A percentile compares a stretch with the other conserved stretches of the same genome.
phyloP scores from a whole-genome alignment of 2,797 vertebrate genomes.

The Furcifer pardalis region DNA sequence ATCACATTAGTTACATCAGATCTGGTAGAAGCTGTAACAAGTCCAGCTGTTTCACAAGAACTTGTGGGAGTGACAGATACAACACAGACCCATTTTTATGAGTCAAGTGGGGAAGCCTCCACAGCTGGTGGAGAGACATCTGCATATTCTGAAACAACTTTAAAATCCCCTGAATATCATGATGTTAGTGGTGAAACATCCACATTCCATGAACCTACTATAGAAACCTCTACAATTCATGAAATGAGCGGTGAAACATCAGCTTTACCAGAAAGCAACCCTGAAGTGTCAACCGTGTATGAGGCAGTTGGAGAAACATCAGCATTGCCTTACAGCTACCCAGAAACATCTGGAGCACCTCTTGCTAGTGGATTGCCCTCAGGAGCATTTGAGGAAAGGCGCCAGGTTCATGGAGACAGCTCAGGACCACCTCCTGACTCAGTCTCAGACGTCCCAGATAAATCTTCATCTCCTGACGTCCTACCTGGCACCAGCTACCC shows the following conservation, averaged over 20 bases:
- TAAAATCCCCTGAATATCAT: constrained; percentile 67
- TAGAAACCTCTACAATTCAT: constrained; percentile 40
- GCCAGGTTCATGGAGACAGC: constrained; percentile 51
- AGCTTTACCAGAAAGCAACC: constrained; percentile 39
- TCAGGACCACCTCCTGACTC: constrained; percentile 54
- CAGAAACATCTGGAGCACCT: constrained; percentile 56
- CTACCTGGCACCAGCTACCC: constrained; percentile 67
- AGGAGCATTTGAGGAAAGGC: constrained; percentile 62
- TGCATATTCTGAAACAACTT: constrained; percentile 67
- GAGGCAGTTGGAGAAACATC: constrained; percentile 58
- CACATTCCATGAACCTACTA: constrained; percentile 62
- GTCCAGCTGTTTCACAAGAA: constrained; percentile 74
- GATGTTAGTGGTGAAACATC: constrained; percentile 70
- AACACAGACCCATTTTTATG: constrained; percentile 55
- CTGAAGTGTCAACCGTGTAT: constrained; percentile 49
- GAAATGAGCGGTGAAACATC: constrained; percentile 53
- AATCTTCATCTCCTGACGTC: constrained; percentile 64
- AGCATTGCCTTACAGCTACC: constrained; percentile 27
- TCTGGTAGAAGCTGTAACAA: constrained; percentile 73
- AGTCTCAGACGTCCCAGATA: constrained; percentile 33
- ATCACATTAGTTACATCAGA: constrained; percentile 79
- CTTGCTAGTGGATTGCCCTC: constrained; percentile 64
- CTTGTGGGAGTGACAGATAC: constrained; percentile 75
- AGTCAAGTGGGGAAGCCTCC: constrained; percentile 72
- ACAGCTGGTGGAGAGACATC: constrained; percentile 67